These are phyloP conservation scores for Hetaerina americana DNA, from an alignment of 1,140 invertebrate genomes.

Conservation along the genomic window DNA sequence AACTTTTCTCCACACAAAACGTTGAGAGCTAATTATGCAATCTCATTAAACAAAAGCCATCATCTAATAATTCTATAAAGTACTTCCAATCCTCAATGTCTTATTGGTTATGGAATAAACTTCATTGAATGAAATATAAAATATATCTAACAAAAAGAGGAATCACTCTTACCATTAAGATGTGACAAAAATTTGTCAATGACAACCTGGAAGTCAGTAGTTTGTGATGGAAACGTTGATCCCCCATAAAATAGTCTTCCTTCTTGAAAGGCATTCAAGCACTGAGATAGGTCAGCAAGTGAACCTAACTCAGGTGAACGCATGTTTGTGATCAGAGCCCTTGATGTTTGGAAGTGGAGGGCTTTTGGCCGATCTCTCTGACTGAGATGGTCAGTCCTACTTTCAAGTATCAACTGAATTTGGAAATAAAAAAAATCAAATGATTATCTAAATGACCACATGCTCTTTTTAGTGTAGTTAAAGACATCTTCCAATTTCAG, in stretches of 20 bases:
- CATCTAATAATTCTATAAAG: no score
- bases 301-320: constrained; percentile 48
- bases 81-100: no score
- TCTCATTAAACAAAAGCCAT: no score
- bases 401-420: constrained; percentile 55
- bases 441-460: no score
- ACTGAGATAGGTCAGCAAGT: constrained; percentile 53
- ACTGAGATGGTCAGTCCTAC: constrained; percentile 48
- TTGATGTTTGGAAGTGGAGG: constrained; percentile 66
- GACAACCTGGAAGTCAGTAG: constrained; percentile 49
- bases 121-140: neutral
- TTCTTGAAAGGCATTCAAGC: constrained; percentile 56
- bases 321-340: constrained; percentile 66
- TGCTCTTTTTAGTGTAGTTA: no score
- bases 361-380: constrained; percentile 70
- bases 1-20: no score
- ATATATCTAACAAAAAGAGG: constrained; percentile 14
- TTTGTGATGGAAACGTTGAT: constrained; percentile 53
- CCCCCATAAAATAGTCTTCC: constrained; percentile 58
- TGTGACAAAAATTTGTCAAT: constrained; percentile 63
- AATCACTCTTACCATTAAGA: constrained; percentile 45
- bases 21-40: no score
- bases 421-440: constrained; percentile 12
- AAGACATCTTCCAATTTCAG: no score
- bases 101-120: no score